These are phyloP conservation scores for Macrobrachium nipponense DNA, from an alignment of 1,140 invertebrate genomes.

Conservation along the genomic window DNA sequence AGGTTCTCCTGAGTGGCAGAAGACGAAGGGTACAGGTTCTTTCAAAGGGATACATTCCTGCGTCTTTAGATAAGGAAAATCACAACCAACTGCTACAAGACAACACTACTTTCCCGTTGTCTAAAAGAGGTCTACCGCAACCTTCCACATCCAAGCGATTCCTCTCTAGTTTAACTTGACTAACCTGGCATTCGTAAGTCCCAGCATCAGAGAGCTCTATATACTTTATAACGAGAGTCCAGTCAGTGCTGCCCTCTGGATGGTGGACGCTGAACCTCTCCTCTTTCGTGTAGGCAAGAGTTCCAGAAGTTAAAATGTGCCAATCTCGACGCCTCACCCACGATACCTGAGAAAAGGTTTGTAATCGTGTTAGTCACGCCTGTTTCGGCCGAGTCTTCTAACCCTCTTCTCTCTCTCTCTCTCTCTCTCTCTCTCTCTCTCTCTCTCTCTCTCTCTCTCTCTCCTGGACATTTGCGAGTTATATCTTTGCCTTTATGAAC, in stretches of 20 bases:
- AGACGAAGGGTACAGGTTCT: no score
- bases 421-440: slow-evolving; percentile 11
- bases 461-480: background rate
- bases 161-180: slow-evolving; percentile 12
- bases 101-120: no score
- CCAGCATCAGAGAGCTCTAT: slow-evolving; percentile 71
- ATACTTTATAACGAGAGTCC: slow-evolving; percentile 73
- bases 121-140: no score
- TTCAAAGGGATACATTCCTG: no score
- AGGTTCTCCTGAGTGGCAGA: no score
- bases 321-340: slow-evolving; percentile 89
- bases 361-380: no score
- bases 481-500: no score
- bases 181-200: slow-evolving; percentile 73
- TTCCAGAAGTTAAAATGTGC: slow-evolving; percentile 90
- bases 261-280: slow-evolving; percentile 77
- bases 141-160: no score
- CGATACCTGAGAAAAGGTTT: slow-evolving; percentile 73
- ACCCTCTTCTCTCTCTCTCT: background rate
- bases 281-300: slow-evolving; percentile 90
- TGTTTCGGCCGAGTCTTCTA: background rate
- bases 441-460: background rate
- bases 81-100: no score
- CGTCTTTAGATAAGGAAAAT: no score
- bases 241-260: slow-evolving; percentile 70